Conservation (phyloP, 2,797 vertebrate species). For the Myotis findleyi region DNA sequence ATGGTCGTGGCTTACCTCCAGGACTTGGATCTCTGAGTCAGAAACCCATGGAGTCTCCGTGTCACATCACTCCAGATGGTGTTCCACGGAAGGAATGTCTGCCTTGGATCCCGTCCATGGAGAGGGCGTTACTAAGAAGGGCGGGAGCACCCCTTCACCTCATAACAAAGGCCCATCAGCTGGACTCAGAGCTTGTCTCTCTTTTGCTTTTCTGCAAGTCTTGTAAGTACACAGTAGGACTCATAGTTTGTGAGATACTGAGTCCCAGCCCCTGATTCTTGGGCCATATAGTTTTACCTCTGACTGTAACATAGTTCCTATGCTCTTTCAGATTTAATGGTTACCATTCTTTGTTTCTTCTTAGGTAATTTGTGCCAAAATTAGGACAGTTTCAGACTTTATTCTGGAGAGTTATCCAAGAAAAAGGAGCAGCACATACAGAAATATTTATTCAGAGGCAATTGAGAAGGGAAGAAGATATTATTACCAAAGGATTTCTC, state of each 20-base stretch:
- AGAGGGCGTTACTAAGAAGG: neutral
- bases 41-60: neutral
- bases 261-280: neutral
- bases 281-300: neutral
- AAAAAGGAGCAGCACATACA: neutral
- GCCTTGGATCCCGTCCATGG: neutral
- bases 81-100: neutral
- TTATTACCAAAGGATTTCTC: constrained; percentile 13
- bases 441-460: neutral
- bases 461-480: neutral
- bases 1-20: neutral
- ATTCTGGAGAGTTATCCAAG: neutral
- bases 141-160: neutral
- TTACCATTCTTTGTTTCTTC: neutral
- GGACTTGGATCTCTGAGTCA: neutral
- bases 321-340: neutral
- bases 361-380: neutral
- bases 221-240: neutral
- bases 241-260: neutral
- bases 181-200: neutral
- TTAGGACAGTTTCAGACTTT: neutral
- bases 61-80: neutral
- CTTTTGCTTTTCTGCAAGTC: neutral
- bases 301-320: too few species aligned
- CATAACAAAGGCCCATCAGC: neutral